Percentiles rank a stretch among this genome's conserved stretches.
Conservation (phyloP, 2,113 vertebrate genomes). For the Ammodytes dubius region DNA sequence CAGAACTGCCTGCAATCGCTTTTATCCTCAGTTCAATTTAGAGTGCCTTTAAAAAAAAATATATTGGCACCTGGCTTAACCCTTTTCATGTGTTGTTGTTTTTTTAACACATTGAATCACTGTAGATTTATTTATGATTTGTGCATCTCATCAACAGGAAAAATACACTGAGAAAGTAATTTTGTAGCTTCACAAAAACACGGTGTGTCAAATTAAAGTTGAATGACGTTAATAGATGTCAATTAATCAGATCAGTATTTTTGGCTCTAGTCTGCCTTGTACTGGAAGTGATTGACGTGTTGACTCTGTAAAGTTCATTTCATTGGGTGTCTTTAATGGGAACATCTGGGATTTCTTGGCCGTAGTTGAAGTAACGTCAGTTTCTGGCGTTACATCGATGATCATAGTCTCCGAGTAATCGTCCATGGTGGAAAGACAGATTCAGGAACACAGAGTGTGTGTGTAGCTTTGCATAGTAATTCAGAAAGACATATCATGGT, state of each 20-base stretch:
- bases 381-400: constrained; percentile 9
- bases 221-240: neutral
- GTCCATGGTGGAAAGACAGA: neutral
- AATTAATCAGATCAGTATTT: neutral
- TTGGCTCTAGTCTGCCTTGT: neutral
- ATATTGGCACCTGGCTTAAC: neutral
- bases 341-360: neutral
- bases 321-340: neutral
- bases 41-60: constrained; percentile 1
- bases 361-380: neutral
- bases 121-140: neutral
- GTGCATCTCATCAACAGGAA: too few species aligned
- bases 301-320: neutral
- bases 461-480: constrained; percentile 1
- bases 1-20: neutral
- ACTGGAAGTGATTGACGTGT: neutral
- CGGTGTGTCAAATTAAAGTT: neutral
- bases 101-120: neutral
- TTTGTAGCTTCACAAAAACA: neutral
- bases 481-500: constrained; percentile 1
- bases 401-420: neutral
- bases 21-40: constrained; percentile 41
- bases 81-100: constrained; percentile 3
- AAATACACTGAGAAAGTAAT: too few species aligned
- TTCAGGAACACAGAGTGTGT: neutral